These are phyloP conservation scores for Lagenorhynchus albirostris DNA, from an alignment of 2,113 vertebrate species.

Conservation along the genomic window DNA sequence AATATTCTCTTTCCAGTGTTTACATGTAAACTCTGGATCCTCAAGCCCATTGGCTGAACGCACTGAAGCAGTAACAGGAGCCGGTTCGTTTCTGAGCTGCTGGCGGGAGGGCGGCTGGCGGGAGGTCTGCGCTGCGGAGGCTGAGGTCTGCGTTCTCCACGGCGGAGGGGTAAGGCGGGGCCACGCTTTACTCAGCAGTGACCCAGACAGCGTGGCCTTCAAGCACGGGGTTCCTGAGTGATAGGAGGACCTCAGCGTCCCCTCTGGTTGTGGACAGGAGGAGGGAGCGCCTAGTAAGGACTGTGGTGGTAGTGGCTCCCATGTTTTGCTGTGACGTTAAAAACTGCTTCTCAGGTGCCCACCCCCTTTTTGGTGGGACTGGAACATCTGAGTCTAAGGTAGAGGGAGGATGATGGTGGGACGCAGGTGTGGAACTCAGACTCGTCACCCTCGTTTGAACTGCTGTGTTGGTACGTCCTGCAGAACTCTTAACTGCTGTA, in stretches of 20 bases:
- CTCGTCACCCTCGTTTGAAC: no score
- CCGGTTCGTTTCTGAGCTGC: not conserved
- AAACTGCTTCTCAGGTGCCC: not conserved
- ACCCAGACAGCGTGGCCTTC: not conserved
- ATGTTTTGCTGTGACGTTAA: not conserved
- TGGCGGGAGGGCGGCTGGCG: not conserved
- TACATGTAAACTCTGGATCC: not conserved
- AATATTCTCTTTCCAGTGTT: not conserved
- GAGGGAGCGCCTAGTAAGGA: not conserved
- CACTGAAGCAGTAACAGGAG: not conserved
- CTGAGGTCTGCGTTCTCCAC: not conserved
- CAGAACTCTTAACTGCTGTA: not conserved
- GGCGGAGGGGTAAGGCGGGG: no score
- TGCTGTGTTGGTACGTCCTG: not conserved
- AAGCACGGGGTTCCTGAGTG: not conserved
- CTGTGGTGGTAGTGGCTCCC: not conserved
- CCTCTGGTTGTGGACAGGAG: not conserved
- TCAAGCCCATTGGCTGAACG: not conserved
- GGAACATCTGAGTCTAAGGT: no score
- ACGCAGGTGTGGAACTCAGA: no score
- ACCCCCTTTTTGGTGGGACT: not conserved
- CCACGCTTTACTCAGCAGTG: not conserved
- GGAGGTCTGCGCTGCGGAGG: not conserved
- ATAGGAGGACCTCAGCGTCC: no score
- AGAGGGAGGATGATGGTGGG: no score